These are phyloP conservation scores for Rhamnusium bicolor DNA, from an alignment of 2,888 invertebrate genomes.

Conservation along the genomic window DNA sequence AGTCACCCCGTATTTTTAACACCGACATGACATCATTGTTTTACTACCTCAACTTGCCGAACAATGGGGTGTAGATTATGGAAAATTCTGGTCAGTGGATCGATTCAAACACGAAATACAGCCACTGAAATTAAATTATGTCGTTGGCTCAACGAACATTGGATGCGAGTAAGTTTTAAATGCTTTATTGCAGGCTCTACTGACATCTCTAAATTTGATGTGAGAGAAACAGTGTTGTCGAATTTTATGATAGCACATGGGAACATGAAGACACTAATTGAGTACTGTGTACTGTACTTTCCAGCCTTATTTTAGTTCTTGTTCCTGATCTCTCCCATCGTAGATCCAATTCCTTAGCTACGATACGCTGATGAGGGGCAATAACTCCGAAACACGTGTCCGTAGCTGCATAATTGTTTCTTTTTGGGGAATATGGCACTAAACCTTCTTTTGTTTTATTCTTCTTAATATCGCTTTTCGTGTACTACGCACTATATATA, in stretches of 20 bases:
- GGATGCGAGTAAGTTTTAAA: not conserved
- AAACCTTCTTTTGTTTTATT: too few species aligned
- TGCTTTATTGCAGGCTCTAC: not conserved
- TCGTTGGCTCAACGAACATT: not conserved
- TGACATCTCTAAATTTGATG: not conserved
- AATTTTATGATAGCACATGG: not conserved
- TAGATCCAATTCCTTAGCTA: too few species aligned
- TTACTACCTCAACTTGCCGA: constrained; percentile 15
- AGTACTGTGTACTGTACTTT: too few species aligned
- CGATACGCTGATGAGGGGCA: too few species aligned
- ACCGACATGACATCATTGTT: constrained; percentile 2
- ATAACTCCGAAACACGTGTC: too few species aligned
- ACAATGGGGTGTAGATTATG: constrained; percentile 4
- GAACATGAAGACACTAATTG: too few species aligned
- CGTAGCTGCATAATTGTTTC: too few species aligned
- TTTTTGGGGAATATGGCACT: too few species aligned
- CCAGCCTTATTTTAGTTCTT: too few species aligned
- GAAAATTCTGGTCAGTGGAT: constrained; percentile 15
- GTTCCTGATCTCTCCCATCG: too few species aligned
- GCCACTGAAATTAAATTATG: constrained; percentile 8
- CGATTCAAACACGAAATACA: not conserved
- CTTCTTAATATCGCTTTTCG: too few species aligned
- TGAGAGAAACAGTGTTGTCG: not conserved
- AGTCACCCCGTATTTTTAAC: not conserved
- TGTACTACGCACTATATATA: too few species aligned